phyloP scores from a whole-genome alignment of 1,140 invertebrate species.

The Philopotamus ludificatus region DNA sequence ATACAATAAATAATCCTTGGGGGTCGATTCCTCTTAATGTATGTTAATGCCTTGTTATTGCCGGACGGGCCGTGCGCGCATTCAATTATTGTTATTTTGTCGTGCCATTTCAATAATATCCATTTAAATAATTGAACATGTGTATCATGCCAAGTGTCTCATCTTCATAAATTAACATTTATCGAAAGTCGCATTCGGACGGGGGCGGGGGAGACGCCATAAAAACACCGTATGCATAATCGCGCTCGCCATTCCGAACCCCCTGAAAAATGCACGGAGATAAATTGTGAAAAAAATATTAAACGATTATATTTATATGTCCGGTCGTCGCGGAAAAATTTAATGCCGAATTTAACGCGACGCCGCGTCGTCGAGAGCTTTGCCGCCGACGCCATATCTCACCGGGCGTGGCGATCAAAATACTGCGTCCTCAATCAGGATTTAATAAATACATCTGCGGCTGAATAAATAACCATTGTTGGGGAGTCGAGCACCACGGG shows the following conservation, averaged over 20 bases:
- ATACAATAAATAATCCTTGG: conserved; percentile 33
- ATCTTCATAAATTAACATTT: too few relatives aligned
- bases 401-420: conserved; percentile 6
- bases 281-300: background rate
- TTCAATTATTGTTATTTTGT: conserved; percentile 29
- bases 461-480: conserved; percentile 20
- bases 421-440: conserved; percentile 27
- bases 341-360: too few relatives aligned
- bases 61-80: conserved; percentile 23
- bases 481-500: background rate
- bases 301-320: too few relatives aligned
- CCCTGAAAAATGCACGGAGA: background rate
- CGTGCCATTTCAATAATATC: background rate
- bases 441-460: conserved; percentile 22
- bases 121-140: background rate
- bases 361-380: too few relatives aligned
- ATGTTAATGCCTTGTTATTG: conserved; percentile 37
- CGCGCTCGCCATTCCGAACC: too few relatives aligned
- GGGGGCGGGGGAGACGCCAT: too few relatives aligned
- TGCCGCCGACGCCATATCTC: too few relatives aligned
- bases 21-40: conserved; percentile 35
- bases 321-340: too few relatives aligned
- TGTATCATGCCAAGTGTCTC: too few relatives aligned
- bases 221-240: background rate
- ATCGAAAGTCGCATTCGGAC: too few relatives aligned